Conservation (phyloP, 2,113 vertebrate species). For the Silurus asotus region DNA sequence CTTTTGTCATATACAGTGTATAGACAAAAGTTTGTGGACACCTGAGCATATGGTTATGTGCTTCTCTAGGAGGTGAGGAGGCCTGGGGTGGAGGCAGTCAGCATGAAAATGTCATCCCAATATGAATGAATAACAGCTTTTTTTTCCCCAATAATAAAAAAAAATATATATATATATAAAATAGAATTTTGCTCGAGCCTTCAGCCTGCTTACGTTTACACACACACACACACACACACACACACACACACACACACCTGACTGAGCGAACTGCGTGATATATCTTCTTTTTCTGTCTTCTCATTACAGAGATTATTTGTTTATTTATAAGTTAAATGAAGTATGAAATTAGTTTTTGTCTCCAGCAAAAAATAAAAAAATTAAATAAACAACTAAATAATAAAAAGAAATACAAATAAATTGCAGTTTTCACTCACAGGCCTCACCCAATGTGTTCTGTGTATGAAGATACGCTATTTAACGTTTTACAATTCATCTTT, state of each 20-base stretch:
- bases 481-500: too few relatives aligned
- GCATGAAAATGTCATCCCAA: too few relatives aligned
- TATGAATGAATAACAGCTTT: too few relatives aligned
- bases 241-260: not conserved
- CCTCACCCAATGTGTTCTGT: too few relatives aligned
- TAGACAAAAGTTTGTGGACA: too few relatives aligned
- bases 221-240: too few relatives aligned
- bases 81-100: too few relatives aligned
- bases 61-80: too few relatives aligned
- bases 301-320: conserved; percentile 12
- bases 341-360: conserved; percentile 27
- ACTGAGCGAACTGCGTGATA: not conserved
- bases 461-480: not conserved
- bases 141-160: too few relatives aligned
- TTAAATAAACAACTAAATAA: conserved; percentile 3
- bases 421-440: not conserved
- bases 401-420: not conserved
- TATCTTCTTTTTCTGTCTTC: not conserved
- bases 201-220: not conserved
- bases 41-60: too few relatives aligned
- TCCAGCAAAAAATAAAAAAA: not conserved
- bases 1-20: too few relatives aligned
- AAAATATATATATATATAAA: not conserved
- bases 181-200: not conserved
- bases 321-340: conserved; percentile 25